Percentiles rank a stretch among this genome's conserved stretches.
phyloP scores from a whole-genome alignment of 1,140 invertebrate genomes.

The Drosophila sucinea region DNA sequence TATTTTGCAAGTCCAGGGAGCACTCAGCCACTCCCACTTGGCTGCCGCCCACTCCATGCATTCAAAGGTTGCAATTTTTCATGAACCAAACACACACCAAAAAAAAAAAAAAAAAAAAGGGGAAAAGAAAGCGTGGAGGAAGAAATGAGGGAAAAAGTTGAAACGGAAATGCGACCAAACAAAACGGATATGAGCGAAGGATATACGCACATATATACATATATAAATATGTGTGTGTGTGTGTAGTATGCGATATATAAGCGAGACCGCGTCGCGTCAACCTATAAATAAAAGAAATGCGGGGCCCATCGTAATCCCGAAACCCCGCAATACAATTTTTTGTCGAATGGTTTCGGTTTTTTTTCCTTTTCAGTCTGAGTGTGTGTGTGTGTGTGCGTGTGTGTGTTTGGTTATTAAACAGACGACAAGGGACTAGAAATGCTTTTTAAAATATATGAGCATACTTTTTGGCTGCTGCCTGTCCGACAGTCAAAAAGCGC shows the following conservation, averaged over 20 bases:
- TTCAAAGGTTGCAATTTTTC: constrained; percentile 52
- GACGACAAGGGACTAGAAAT: constrained; percentile 44
- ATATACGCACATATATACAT: constrained; percentile 33
- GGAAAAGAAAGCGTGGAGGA: constrained; percentile 9
- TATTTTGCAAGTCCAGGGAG: constrained; percentile 62
- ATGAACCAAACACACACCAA: constrained; percentile 42
- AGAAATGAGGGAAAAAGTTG: constrained; percentile 48
- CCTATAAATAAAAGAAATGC: constrained; percentile 71
- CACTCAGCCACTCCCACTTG: constrained; percentile 4
- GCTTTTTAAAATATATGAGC: constrained; percentile 58
- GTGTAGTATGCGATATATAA: constrained; percentile 59
- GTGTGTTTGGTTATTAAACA: constrained; percentile 56
- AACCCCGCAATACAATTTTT: constrained; percentile 50
- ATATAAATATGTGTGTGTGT: constrained; percentile 5
- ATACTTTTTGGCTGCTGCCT: constrained; percentile 49
- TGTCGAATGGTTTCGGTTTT: constrained; percentile 4
- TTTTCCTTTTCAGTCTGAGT: neutral
- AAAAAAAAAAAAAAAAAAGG: constrained; percentile 25
- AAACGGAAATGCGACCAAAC: constrained; percentile 72
- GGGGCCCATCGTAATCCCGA: constrained; percentile 40
- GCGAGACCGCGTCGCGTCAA: constrained; percentile 62
- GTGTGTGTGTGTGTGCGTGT: neutral
- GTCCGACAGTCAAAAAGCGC: constrained; percentile 47
- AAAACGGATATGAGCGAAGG: constrained; percentile 66
- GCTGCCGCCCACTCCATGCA: neutral